These are phyloP conservation scores for Ridgeia piscesae DNA, from an alignment of 1,140 invertebrate genomes.

Conservation along the genomic window DNA sequence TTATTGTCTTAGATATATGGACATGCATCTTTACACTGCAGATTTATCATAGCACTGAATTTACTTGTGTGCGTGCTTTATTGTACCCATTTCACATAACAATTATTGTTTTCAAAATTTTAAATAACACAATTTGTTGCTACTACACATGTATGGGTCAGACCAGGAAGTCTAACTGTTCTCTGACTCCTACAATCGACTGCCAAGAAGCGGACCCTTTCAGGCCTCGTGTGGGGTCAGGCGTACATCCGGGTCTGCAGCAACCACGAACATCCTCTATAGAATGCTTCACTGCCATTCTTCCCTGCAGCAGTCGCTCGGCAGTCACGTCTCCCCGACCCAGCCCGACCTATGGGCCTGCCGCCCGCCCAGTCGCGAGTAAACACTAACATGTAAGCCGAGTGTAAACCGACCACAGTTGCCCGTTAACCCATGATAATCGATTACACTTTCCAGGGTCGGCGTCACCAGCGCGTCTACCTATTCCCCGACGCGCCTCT, in stretches of 20 bases:
- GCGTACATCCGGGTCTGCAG: background rate
- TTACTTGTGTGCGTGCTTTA: too few relatives aligned
- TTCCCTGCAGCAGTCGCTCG: background rate
- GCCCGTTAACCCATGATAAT: background rate
- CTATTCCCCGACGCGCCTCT: background rate
- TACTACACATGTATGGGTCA: too few relatives aligned
- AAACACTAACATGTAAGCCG: background rate
- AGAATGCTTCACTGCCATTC: background rate
- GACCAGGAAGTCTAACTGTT: too few relatives aligned
- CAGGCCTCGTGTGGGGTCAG: too few relatives aligned
- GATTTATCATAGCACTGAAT: too few relatives aligned
- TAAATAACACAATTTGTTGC: too few relatives aligned
- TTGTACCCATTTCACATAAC: too few relatives aligned
- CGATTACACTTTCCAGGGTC: background rate
- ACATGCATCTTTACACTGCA: too few relatives aligned
- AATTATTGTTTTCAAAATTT: too few relatives aligned
- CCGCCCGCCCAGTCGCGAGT: background rate
- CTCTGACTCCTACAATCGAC: too few relatives aligned
- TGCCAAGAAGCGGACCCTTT: too few relatives aligned
- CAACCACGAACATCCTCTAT: background rate
- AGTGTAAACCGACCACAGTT: background rate
- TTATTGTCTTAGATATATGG: too few relatives aligned
- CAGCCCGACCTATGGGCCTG: background rate
- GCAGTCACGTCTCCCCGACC: background rate
- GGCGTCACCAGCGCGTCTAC: background rate